Percentiles rank a stretch among this genome's conserved stretches.
These are phyloP conservation scores for Branchinecta lynchi DNA, from an alignment of 1,140 invertebrate genomes.

Conservation along the genomic window DNA sequence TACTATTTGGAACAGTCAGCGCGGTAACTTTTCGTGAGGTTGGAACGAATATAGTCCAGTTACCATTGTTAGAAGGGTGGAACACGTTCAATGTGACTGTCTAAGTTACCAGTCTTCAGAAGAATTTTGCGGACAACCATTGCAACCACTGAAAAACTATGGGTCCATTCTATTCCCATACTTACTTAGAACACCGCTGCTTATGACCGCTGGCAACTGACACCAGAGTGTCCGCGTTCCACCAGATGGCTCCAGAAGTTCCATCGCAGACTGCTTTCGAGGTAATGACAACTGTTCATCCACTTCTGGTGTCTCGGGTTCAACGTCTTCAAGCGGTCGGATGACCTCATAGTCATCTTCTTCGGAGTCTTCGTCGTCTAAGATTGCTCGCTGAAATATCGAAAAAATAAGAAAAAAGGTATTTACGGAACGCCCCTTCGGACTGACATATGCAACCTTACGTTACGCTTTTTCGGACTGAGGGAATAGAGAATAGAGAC, in stretches of 20 bases:
- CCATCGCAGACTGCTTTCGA: conserved; percentile 39
- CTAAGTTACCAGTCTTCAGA: too few relatives aligned
- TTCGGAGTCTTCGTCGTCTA: conserved; percentile 33
- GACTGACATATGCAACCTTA: too few relatives aligned
- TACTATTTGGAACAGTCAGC: too few relatives aligned
- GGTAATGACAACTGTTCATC: background rate
- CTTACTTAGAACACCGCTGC: conserved; percentile 55
- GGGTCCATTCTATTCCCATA: conserved; percentile 18
- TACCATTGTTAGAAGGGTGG: too few relatives aligned
- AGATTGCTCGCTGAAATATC: conserved; percentile 22
- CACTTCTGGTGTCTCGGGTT: conserved; percentile 13
- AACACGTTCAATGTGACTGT: too few relatives aligned
- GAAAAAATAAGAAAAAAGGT: conserved; percentile 14
- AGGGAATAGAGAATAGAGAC: too few relatives aligned
- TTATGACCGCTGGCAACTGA: conserved; percentile 74
- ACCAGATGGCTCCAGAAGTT: conserved; percentile 43
- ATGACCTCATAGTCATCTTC: conserved; percentile 56
- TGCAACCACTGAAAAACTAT: too few relatives aligned
- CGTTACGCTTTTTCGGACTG: too few relatives aligned
- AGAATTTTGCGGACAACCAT: too few relatives aligned
- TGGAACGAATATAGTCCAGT: too few relatives aligned
- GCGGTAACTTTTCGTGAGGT: too few relatives aligned
- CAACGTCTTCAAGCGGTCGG: conserved; percentile 11
- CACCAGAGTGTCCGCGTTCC: conserved; percentile 76
- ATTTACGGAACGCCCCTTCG: conserved; percentile 10